Conservation (phyloP, 2,888 invertebrate genomes). For the Sialis lutaria region DNA sequence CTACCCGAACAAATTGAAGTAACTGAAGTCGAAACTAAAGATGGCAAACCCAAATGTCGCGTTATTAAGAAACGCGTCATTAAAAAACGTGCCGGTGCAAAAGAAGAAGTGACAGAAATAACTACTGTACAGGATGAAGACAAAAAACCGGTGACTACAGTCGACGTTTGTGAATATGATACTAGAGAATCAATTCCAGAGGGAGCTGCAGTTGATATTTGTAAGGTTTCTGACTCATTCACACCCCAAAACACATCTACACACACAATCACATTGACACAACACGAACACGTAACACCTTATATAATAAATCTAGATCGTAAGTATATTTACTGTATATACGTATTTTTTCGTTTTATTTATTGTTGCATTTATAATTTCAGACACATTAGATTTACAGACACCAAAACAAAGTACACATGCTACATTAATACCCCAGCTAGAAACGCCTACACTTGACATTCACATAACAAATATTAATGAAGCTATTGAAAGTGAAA, state of each 20-base stretch:
- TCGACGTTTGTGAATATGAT: constrained; percentile 18
- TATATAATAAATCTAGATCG: too few relatives aligned
- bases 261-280: too few relatives aligned
- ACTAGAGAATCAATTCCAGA: constrained; percentile 9
- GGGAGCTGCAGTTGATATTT: constrained; percentile 6
- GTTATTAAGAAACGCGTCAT: constrained; percentile 7
- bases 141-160: constrained; percentile 25
- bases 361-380: too few relatives aligned
- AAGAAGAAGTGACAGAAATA: constrained; percentile 6
- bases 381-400: too few relatives aligned
- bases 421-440: too few relatives aligned
- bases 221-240: too few relatives aligned
- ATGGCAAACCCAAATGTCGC: constrained; percentile 5
- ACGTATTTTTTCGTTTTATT: too few relatives aligned
- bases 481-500: constrained; percentile 17
- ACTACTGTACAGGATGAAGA: constrained; percentile 20
- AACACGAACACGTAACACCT: too few relatives aligned
- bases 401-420: too few relatives aligned
- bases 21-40: constrained; percentile 8
- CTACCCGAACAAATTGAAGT: constrained; percentile 20
- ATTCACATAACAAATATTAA: neutral
- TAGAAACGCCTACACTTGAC: neutral
- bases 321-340: too few relatives aligned
- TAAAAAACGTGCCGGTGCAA: constrained; percentile 5
- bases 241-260: too few relatives aligned